Conservation (phyloP, 2,113 vertebrate species). For the Hypomesus transpacificus region DNA sequence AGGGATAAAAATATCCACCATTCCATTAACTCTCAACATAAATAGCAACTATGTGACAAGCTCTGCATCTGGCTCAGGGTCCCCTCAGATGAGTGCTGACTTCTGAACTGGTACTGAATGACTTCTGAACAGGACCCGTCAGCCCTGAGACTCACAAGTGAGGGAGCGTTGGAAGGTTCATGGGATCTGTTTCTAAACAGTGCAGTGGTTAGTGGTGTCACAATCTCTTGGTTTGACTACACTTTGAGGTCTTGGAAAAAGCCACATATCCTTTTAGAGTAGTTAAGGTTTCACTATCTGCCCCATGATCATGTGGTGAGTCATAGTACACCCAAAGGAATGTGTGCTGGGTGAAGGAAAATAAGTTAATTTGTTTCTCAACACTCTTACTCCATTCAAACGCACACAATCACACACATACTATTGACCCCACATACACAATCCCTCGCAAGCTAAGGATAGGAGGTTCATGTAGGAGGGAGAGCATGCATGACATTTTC, state of each 20-base stretch:
- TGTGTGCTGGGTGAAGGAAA: neutral
- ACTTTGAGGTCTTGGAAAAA: too few relatives aligned
- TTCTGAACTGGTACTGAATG: neutral
- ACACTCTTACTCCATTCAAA: neutral
- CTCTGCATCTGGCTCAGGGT: neutral
- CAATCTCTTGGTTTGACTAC: too few relatives aligned
- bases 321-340: neutral
- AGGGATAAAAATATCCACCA: conserved; percentile 6
- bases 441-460: neutral
- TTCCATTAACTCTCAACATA: conserved; percentile 12
- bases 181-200: too few relatives aligned
- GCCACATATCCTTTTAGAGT: too few relatives aligned
- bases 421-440: neutral
- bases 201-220: too few relatives aligned
- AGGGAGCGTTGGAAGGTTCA: too few relatives aligned
- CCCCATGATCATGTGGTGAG: too few relatives aligned
- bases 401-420: neutral
- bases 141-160: neutral
- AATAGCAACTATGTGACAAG: conserved; percentile 7
- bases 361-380: neutral
- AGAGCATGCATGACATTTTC: neutral
- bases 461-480: neutral
- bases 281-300: too few relatives aligned
- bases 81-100: too few relatives aligned
- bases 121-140: neutral